These are phyloP conservation scores for Actinernus sp. DNA, from an alignment of 92 coral and sea anemone genomes.

Conservation along the genomic window DNA sequence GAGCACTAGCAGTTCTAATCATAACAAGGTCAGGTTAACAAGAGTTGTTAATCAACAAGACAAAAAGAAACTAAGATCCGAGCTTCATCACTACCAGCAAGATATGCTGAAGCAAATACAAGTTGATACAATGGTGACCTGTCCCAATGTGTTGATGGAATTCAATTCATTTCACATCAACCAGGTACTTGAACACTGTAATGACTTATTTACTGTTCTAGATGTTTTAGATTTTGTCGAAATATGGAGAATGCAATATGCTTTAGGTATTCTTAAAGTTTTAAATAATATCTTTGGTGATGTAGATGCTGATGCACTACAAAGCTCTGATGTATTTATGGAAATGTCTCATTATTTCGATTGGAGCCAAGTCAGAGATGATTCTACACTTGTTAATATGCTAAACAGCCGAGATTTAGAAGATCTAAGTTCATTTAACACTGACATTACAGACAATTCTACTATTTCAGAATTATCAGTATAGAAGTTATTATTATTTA, in stretches of 20 bases:
- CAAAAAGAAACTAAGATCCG: too few species aligned
- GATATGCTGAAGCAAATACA: too few species aligned
- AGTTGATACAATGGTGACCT: too few species aligned
- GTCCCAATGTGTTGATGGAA: constrained; percentile 56
- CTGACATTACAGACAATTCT: too few species aligned
- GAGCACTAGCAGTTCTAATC: too few species aligned
- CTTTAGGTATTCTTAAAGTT: too few species aligned
- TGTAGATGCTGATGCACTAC: constrained; percentile 6
- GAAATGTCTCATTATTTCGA: constrained; percentile 12
- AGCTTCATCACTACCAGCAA: too few species aligned
- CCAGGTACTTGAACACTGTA: constrained; percentile 43
- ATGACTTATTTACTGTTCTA: constrained; percentile 39
- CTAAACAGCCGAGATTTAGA: constrained; percentile 55
- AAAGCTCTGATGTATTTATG: too few species aligned
- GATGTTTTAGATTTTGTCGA: constrained; percentile 51
- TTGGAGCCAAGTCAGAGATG: constrained; percentile 62
- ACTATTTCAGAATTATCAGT: too few species aligned
- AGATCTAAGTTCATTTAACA: constrained; percentile 15
- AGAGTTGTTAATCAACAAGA: too few species aligned
- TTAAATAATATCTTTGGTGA: background rate
- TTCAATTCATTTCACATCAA: constrained; percentile 68
- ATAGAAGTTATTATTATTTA: too few species aligned
- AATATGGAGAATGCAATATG: constrained; percentile 67
- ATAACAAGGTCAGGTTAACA: too few species aligned
- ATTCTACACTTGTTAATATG: constrained; percentile 38